Percentiles rank a stretch among this genome's conserved stretches.
These are phyloP conservation scores for Phenganax subtilis DNA, from an alignment of 92 coral and sea anemone genomes.

Conservation along the genomic window DNA sequence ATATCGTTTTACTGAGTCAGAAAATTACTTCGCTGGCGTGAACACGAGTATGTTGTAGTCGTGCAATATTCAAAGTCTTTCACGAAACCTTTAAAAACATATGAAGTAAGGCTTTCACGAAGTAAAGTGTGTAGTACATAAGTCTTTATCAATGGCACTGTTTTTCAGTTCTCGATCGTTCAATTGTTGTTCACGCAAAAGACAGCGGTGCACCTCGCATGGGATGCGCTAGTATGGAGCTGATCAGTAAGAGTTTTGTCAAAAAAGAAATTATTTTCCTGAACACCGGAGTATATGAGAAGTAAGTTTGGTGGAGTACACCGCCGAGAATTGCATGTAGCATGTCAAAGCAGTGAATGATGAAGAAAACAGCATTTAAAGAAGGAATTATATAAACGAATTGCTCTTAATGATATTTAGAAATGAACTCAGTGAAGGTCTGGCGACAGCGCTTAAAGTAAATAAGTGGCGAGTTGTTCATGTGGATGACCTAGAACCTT, in stretches of 20 bases:
- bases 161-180: slow-evolving; percentile 70
- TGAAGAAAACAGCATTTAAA: not conserved
- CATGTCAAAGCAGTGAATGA: not conserved
- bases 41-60: slow-evolving; percentile 24
- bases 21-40: slow-evolving; percentile 32
- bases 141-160: not conserved
- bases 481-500: not conserved
- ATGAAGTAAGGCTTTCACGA: not conserved
- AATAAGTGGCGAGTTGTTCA: slow-evolving; percentile 24
- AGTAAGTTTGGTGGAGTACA: too few species aligned
- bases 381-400: not conserved
- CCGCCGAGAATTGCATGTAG: too few species aligned
- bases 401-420: not conserved
- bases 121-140: not conserved
- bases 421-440: not conserved
- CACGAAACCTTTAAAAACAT: not conserved
- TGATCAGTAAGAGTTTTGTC: slow-evolving; percentile 35
- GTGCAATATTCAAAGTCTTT: not conserved
- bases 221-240: slow-evolving; percentile 68
- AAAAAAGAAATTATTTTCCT: slow-evolving; percentile 45
- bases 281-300: not conserved
- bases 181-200: slow-evolving; percentile 66
- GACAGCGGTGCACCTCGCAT: slow-evolving; percentile 59
- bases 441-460: not conserved
- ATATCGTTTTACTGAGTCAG: slow-evolving; percentile 34